These are phyloP conservation scores for Taphrorychus bicolor DNA, from an alignment of 2,888 invertebrate genomes.

Conservation along the genomic window DNA sequence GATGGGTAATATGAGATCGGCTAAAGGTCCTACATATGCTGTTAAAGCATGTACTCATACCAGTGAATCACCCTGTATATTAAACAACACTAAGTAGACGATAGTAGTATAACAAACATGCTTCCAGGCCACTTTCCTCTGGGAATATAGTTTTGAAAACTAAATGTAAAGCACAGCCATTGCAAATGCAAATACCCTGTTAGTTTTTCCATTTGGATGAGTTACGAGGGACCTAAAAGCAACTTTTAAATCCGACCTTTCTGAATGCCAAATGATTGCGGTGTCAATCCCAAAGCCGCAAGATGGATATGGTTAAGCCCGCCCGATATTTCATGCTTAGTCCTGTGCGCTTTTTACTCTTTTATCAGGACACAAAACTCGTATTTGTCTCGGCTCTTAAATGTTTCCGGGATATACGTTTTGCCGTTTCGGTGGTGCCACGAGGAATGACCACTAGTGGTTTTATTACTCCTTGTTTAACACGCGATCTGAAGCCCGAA, in stretches of 20 bases:
- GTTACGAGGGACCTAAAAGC: background rate
- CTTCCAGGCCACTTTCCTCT: no score
- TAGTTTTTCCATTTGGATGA: background rate
- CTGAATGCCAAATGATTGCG: background rate
- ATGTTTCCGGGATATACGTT: background rate
- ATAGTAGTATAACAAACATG: no score
- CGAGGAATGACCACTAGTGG: background rate
- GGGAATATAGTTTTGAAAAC: no score
- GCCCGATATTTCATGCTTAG: background rate
- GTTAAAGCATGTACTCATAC: no score
- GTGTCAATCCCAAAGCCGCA: background rate
- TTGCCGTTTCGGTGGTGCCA: background rate
- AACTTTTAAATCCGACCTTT: background rate
- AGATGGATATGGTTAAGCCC: background rate
- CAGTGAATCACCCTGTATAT: no score
- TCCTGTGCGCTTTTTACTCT: background rate
- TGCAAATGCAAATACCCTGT: no score
- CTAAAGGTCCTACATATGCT: no score
- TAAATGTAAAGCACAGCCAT: no score
- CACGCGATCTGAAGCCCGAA: background rate
- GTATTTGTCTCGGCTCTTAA: background rate
- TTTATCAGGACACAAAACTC: background rate
- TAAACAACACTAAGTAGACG: no score
- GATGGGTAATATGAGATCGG: no score
- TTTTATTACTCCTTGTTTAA: conserved; percentile 3